Evolutionary conservation across 2,113 vertebrate genomes (phyloP).

Genomic region (Perccottus glenii): DNA sequence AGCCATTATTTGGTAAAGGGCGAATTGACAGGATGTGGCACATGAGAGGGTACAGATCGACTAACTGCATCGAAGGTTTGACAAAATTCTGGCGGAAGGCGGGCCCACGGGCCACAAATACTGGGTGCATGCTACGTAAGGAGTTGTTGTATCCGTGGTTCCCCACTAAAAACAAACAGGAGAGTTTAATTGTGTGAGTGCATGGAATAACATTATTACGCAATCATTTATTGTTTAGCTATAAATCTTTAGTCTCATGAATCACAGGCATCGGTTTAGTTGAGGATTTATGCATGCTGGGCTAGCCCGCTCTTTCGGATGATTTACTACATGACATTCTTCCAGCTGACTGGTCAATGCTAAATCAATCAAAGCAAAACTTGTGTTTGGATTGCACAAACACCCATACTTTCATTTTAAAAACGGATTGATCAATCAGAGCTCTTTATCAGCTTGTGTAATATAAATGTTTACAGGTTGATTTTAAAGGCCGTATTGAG

Average conservation of each 20-base stretch:
- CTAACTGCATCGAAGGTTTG: constrained; percentile 82
- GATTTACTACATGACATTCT: constrained; percentile 21
- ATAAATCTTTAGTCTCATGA: not conserved
- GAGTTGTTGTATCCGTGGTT: constrained; percentile 92
- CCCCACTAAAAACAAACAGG: constrained; percentile 79
- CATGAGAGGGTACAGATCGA: constrained; percentile 91
- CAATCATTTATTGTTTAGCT: not conserved
- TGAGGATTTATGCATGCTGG: constrained; percentile 26
- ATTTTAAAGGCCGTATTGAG: not conserved
- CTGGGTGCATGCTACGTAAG: constrained; percentile 88
- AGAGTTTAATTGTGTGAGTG: not conserved
- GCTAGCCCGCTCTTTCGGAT: not conserved
- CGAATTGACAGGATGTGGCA: constrained; percentile 85
- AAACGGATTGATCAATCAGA: constrained; percentile 10
- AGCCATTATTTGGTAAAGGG: constrained; percentile 88
- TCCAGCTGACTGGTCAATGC: constrained; percentile 9
- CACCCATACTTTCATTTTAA: constrained; percentile 2
- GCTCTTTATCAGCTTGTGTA: constrained; percentile 4
- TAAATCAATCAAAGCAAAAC: constrained; percentile 31
- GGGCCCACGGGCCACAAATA: constrained; percentile 89
- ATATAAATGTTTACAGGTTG: not conserved
- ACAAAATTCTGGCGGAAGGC: constrained; percentile 84
- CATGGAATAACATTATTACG: not conserved
- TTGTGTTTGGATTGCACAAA: not conserved
- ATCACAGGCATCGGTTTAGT: constrained; percentile 5